Conservation (phyloP, 2,888 invertebrate species). For the Linyphia triangularis region DNA sequence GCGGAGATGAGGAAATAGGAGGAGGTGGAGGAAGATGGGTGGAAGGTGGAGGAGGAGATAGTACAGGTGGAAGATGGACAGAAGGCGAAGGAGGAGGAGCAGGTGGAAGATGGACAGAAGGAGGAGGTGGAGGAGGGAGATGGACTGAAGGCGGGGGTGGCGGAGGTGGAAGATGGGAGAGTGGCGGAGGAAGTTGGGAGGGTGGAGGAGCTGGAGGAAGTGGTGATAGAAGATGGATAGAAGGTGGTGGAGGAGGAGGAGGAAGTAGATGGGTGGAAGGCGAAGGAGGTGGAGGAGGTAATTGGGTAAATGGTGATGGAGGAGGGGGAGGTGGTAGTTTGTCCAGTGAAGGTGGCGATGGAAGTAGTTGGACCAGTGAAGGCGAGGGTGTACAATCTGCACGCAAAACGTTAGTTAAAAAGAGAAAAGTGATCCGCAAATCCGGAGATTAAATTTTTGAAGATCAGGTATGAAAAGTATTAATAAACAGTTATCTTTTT, state of each 20-base stretch:
- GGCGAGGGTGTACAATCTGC: too few species aligned
- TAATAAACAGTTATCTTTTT: too few species aligned
- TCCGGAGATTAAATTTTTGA: too few species aligned
- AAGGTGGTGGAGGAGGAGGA: background rate
- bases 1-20: background rate
- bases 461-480: too few species aligned
- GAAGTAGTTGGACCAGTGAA: too few species aligned
- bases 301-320: background rate
- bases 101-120: too few species aligned
- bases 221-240: background rate
- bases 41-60: background rate
- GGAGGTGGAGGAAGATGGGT: background rate
- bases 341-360: too few species aligned
- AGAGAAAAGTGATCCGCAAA: too few species aligned
- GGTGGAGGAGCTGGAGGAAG: background rate
- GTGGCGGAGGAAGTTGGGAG: background rate
- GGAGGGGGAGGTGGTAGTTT: background rate
- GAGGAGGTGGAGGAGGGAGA: too few species aligned
- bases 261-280: background rate
- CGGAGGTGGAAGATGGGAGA: too few species aligned
- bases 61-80: background rate
- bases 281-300: background rate
- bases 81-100: background rate
- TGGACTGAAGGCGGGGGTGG: too few species aligned
- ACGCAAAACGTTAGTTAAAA: too few species aligned